Evolutionary conservation across 2,888 invertebrate species (phyloP), one percentile per base, ranked within the genome.

Genomic region (Leptopterna dolabrata): DNA sequence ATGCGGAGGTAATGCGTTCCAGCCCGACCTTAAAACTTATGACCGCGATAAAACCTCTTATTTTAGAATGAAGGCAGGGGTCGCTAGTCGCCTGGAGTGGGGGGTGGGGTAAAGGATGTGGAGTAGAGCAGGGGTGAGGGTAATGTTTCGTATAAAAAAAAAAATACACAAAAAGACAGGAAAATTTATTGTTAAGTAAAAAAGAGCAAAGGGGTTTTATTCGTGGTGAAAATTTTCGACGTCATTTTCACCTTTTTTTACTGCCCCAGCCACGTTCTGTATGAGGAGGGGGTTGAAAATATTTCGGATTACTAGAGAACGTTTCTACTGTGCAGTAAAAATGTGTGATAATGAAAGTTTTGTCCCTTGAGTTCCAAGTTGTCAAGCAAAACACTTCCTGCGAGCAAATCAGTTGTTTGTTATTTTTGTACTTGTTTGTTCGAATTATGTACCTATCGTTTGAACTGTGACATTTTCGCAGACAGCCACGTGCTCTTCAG

Each of bases 101-200:
- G 36, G 36, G 4, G n/a, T n/a, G n/a, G 45, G 45, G 45, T 45
- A 45, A 45, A 45, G 78, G 87, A 27, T 27, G 47, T 55, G 19
- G 81, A 16, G n/a, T n/a, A n/a, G n/a, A n/a, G n/a, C n/a, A n/a
- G n/a, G n/a, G n/a, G n/a, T n/a, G n/a, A n/a, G n/a, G 78, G 45
- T 41, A 30, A 51, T 19, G 36, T 71, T 71, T 43, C 43, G 71
- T 45, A 29, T 76, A 47, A 73, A 73, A 86, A 73, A 86, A 82
- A 41, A 27, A 45, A 29, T 13, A 85, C n/a, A n/a, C n/a, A n/a
- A n/a, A 73, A 86, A 82, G 24, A 24, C n/a, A 71, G 82, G 87
- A 55, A 76, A 88, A 88, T 88, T 88, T 88, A 88, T 87, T 86
- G 88, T 88, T 83, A 87, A n/a, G n/a, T n/a, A n/a, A n/a, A 88